Evolutionary conservation across 2,797 vertebrate genomes (phyloP), one percentile per base, ranked within the genome.

Genomic region (Zalophus californianus): DNA sequence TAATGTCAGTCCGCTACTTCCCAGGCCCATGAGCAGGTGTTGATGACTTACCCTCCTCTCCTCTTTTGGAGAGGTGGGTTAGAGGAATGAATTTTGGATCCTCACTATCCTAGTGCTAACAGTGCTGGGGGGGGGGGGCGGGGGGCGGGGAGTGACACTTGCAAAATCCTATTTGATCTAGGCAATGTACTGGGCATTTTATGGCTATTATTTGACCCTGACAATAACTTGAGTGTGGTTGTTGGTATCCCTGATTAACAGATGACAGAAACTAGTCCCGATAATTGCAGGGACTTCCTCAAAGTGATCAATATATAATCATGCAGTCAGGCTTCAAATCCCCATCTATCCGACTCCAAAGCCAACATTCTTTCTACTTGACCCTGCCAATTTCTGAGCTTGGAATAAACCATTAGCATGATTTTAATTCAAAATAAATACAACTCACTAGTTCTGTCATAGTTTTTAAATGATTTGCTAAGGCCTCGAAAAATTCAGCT

Each of bases 391-490:
- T 73, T 93, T 82, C 75, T 96, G 72, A 93, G 56, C 48, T 92
- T 58, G 64, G 54, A 85, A 64, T 75, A 96, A 86, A 86, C 60
- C 72, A 70, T 56, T 80, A 77, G 91, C 58, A 72, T 86, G 54
- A 90, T 83, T 97, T 95, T 86, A 78, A 94, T 72, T 86, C 32
- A 70, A 95, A 91, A 70, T 41, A 90, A 84, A 73, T 90, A 58
- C 32, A 93, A 64, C 60, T 77, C 70, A 66, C 56, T 41, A 35
- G 68, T 75, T 90, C 44, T 80, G 44, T 90, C 52, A 73, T 21
- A 44, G 68, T 35, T 66, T 96, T 92, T 66, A 94, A 87, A 32
- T 75, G 85, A 95, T 75, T 95, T 91, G 35, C 56, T 54, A 87
- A 72, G 64, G 10, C 8, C 72, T 96, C 62, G 23, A 73, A 86